Evolutionary conservation across 2,797 vertebrate genomes (phyloP).

Genomic region (Kryptolebias ocellatus): DNA sequence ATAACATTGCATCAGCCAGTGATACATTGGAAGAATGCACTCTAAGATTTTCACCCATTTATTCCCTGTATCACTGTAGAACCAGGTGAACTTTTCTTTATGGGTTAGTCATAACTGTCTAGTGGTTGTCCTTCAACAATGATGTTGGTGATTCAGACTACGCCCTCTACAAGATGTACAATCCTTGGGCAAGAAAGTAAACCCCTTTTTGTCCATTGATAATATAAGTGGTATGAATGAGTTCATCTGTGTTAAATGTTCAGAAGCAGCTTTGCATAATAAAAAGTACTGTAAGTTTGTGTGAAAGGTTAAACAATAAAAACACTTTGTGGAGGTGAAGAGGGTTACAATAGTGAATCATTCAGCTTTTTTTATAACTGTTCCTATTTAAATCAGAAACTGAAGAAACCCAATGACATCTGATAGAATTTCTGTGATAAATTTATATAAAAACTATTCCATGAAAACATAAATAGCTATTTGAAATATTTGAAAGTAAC

Average conservation of each 20-base stretch:
- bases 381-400: neutral
- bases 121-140: neutral
- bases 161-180: too few species aligned
- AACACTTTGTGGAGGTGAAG: neutral
- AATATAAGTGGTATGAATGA: neutral
- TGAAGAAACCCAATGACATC: neutral
- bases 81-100: neutral
- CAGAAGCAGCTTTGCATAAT: neutral
- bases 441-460: too few species aligned
- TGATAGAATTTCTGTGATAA: neutral
- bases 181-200: neutral
- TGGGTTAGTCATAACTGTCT: neutral
- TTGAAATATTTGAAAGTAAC: too few species aligned
- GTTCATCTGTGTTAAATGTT: neutral
- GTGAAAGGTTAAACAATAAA: neutral
- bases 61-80: neutral
- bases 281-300: neutral
- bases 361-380: neutral
- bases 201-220: neutral
- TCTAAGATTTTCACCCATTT: conserved; percentile 5
- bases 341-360: neutral
- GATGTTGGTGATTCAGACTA: neutral
- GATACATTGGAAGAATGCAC: neutral
- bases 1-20: neutral
- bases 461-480: too few species aligned